Evolutionary conservation across 35 echinoderm and acorn worm genomes (phyloP).

Genomic region (Lytechinus variegatus): DNA sequence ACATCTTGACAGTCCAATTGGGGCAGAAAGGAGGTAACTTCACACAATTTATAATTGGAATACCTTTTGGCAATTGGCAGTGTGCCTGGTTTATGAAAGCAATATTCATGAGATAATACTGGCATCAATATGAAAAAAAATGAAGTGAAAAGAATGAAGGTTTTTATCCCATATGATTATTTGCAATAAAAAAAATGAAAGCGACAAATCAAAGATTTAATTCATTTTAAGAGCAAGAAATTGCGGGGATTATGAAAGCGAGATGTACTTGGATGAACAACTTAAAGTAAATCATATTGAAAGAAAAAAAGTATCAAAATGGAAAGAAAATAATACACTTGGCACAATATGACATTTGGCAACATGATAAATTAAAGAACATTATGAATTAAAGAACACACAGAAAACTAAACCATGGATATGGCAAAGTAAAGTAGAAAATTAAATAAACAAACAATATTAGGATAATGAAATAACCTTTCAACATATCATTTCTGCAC

Average conservation of each 20-base stretch:
- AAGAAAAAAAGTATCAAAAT: neutral
- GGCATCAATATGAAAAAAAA: neutral
- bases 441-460: neutral
- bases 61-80: neutral
- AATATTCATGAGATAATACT: neutral
- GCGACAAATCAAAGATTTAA: neutral
- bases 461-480: neutral
- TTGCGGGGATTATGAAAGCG: neutral
- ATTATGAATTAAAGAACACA: neutral
- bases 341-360: neutral
- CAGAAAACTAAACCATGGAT: neutral
- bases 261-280: neutral
- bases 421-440: neutral
- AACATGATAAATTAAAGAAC: neutral
- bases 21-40: neutral
- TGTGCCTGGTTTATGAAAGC: neutral
- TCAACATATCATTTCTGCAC: neutral
- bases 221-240: neutral
- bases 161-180: neutral
- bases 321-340: neutral
- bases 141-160: neutral
- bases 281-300: neutral
- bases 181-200: neutral
- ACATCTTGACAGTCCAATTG: neutral
- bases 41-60: neutral